Conservation (phyloP, 2,797 vertebrate genomes). For the Lagorchestes hirsutus region DNA sequence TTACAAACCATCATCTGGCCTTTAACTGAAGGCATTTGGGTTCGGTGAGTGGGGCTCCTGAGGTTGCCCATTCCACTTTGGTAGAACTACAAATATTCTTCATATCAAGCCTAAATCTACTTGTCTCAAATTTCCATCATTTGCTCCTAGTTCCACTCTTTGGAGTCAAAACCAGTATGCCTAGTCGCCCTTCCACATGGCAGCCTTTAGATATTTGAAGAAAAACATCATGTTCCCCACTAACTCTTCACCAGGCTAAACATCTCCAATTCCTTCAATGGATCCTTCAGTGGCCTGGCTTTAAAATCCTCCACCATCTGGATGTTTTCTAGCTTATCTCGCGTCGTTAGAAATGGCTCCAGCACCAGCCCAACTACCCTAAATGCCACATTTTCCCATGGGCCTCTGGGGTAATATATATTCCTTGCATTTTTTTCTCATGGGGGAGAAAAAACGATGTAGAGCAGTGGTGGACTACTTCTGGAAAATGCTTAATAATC, state of each 20-base stretch:
- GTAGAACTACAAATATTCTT: not conserved
- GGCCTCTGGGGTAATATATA: not conserved
- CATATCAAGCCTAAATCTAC: not conserved
- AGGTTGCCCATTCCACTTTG: not conserved
- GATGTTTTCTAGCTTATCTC: not conserved
- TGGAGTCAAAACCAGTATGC: not conserved
- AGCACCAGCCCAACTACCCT: not conserved
- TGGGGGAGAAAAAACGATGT: not conserved
- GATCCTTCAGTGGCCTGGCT: not conserved
- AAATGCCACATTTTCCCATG: not conserved
- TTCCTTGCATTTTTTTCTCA: slow-evolving; percentile 18
- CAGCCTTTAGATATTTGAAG: not conserved
- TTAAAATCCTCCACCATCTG: not conserved
- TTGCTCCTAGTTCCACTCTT: not conserved
- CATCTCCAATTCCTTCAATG: not conserved
- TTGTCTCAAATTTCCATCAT: not conserved
- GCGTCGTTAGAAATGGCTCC: not conserved
- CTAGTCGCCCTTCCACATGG: not conserved
- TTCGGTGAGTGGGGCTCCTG: not conserved
- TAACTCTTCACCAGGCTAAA: not conserved
- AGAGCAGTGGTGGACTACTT: not conserved
- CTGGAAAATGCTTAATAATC: not conserved
- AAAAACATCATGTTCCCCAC: not conserved
- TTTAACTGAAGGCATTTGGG: not conserved
- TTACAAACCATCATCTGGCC: not conserved